A percentile compares a stretch with the other conserved stretches of the same genome.
Evolutionary conservation across 1,140 invertebrate species (phyloP).

Genomic region (Copidosoma floridanum): DNA sequence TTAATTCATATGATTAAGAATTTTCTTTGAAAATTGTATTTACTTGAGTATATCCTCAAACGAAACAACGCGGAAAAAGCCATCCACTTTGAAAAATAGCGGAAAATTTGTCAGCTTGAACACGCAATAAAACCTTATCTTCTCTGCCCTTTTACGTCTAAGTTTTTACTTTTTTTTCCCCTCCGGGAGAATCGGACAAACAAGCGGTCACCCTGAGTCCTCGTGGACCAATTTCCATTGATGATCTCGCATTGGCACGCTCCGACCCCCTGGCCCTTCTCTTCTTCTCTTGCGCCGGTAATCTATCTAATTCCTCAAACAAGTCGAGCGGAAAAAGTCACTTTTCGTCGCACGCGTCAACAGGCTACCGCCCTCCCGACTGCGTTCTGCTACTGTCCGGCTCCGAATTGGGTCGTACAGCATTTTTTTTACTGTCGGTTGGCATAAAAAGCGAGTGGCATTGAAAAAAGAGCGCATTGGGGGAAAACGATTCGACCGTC

Average conservation of each 20-base stretch:
- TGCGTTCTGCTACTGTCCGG: conserved; percentile 1
- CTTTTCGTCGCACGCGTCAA: conserved; percentile 32
- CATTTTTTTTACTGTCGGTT: no score
- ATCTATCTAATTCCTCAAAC: conserved; percentile 53
- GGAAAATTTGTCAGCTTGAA: conserved; percentile 26
- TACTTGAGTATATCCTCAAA: no score
- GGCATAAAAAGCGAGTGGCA: no score
- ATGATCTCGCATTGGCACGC: conserved; percentile 25
- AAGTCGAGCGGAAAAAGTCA: conserved; percentile 45
- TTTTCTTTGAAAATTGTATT: no score
- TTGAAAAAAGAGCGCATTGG: neutral
- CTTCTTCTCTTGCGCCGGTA: conserved; percentile 34
- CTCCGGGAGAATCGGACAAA: no score
- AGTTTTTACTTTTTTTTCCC: no score
- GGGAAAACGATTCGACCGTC: conserved; percentile 4
- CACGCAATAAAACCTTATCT: neutral
- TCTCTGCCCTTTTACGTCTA: neutral
- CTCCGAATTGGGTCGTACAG: no score
- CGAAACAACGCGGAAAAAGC: no score
- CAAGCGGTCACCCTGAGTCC: neutral
- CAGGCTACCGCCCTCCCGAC: conserved; percentile 23
- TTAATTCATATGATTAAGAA: no score
- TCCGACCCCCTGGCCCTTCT: conserved; percentile 27
- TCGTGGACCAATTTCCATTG: conserved; percentile 27
- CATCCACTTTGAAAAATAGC: no score